Conservation (phyloP, 2,888 invertebrate genomes). For the Platycheirus rosarum region DNA sequence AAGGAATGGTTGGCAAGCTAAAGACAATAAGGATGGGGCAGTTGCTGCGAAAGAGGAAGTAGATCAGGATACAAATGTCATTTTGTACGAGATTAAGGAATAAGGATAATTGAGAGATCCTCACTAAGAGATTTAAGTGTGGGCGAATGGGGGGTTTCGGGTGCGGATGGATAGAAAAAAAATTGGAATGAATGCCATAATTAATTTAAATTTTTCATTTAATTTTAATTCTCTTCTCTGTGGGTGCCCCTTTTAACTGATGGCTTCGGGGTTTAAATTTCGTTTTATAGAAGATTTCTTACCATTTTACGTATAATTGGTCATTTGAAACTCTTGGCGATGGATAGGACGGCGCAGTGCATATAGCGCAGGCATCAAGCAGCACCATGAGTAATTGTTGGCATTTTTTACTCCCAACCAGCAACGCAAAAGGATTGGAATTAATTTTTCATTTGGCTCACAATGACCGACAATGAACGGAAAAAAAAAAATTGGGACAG, state of each 20-base stretch:
- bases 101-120: conserved; percentile 72
- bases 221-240: conserved; percentile 60
- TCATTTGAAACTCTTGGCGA: conserved; percentile 70
- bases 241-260: conserved; percentile 23
- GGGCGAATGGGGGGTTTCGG: neutral
- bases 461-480: no score
- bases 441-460: conserved; percentile 62
- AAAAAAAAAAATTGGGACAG: conserved; percentile 20
- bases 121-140: conserved; percentile 17
- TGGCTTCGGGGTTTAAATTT: conserved; percentile 63
- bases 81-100: conserved; percentile 71
- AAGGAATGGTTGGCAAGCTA: neutral
- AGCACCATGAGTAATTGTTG: conserved; percentile 66
- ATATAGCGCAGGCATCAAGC: conserved; percentile 35
- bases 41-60: conserved; percentile 29
- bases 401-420: conserved; percentile 26
- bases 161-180: conserved; percentile 20
- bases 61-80: conserved; percentile 74
- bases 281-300: conserved; percentile 66
- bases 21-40: neutral
- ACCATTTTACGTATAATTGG: conserved; percentile 71
- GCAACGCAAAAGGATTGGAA: conserved; percentile 62
- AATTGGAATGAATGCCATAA: conserved; percentile 64
- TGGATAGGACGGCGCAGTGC: conserved; percentile 40
- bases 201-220: conserved; percentile 72